Percentiles rank a stretch among this genome's conserved stretches.
Evolutionary conservation across 92 coral and sea anemone genomes (phyloP).

Genomic region (Epizoanthus rinbou): DNA sequence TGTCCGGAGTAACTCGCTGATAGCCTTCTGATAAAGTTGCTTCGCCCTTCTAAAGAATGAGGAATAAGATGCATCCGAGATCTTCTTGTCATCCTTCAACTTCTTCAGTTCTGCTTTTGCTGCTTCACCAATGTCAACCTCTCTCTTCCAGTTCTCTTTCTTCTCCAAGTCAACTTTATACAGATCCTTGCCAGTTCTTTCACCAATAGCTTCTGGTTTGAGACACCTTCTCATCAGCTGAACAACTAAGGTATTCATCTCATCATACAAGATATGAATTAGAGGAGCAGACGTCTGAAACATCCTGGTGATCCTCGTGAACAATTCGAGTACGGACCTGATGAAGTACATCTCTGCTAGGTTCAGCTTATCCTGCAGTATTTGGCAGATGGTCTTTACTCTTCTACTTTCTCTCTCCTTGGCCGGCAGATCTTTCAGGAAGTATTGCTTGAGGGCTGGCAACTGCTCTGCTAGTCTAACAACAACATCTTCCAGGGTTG

Average conservation of each 20-base stretch:
- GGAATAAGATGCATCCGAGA: conserved; percentile 47
- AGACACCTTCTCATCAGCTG: conserved; percentile 44
- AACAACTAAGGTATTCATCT: conserved; percentile 40
- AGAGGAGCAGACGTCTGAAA: conserved; percentile 46
- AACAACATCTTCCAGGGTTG: conserved; percentile 47
- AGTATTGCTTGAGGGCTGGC: conserved; percentile 46
- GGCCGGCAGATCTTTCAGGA: conserved; percentile 47
- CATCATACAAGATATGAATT: conserved; percentile 45
- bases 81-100: conserved; percentile 48
- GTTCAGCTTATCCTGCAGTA: conserved; percentile 48
- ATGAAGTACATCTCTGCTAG: conserved; percentile 46
- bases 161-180: conserved; percentile 44
- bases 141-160: conserved; percentile 44
- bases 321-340: conserved; percentile 48
- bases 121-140: conserved; percentile 45
- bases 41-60: conserved; percentile 46
- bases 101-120: conserved; percentile 47
- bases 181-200: conserved; percentile 48
- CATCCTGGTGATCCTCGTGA: conserved; percentile 45
- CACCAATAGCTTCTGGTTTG: conserved; percentile 45
- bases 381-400: conserved; percentile 43
- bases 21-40: conserved; percentile 47
- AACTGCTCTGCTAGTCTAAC: conserved; percentile 48
- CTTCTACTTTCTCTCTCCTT: conserved; percentile 47
- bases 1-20: conserved; percentile 49